Evolutionary conservation across 2,113 vertebrate species (phyloP).

Genomic region (Ciconia maguari): DNA sequence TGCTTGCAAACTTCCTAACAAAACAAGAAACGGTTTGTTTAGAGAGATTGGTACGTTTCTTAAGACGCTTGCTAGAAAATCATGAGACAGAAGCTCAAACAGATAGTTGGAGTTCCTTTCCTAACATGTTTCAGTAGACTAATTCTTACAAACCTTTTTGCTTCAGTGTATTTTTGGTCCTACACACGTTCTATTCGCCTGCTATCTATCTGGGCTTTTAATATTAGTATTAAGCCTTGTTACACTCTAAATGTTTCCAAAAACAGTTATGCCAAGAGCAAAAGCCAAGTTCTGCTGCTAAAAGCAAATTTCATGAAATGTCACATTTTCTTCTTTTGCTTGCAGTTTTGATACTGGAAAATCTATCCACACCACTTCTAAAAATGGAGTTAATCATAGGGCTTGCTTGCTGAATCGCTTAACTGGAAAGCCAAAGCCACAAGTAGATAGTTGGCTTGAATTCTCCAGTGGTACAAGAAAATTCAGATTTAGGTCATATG

Average conservation of each 20-base stretch:
- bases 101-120: background rate
- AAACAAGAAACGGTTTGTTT: background rate
- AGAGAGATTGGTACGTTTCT: background rate
- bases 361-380: constrained; percentile 45
- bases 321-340: constrained; percentile 22
- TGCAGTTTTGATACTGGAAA: constrained; percentile 51
- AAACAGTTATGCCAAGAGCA: background rate
- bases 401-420: constrained; percentile 46
- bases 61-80: background rate
- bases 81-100: background rate
- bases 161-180: background rate
- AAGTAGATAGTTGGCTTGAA: constrained; percentile 12
- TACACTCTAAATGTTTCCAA: background rate
- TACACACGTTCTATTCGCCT: background rate
- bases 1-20: background rate
- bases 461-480: constrained; percentile 7
- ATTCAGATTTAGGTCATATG: background rate
- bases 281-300: background rate
- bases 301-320: background rate
- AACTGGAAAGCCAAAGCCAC: constrained; percentile 26
- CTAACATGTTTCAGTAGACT: background rate
- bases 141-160: background rate
- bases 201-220: background rate
- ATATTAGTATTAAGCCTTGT: background rate
- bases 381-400: constrained; percentile 70